Conservation (phyloP, 2,888 invertebrate genomes). For the Tetragonula carbonaria region DNA sequence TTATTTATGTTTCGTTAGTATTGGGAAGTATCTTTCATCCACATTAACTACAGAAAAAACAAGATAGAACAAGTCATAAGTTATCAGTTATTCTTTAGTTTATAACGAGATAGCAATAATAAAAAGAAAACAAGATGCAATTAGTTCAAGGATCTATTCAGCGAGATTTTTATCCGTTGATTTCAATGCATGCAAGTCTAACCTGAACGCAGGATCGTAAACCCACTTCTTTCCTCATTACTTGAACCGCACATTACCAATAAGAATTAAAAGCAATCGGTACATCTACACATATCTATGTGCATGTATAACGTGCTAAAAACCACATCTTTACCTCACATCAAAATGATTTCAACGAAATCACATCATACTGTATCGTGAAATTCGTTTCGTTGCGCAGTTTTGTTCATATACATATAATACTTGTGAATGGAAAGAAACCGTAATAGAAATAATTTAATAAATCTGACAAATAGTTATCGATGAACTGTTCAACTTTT, state of each 20-base stretch:
- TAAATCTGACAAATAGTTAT: background rate
- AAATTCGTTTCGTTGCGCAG: background rate
- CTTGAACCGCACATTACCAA: background rate
- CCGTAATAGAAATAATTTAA: background rate
- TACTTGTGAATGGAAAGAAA: background rate
- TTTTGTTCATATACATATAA: background rate
- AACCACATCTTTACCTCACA: background rate
- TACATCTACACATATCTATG: conserved; percentile 17
- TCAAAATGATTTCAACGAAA: conserved; percentile 23
- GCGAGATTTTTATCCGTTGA: background rate
- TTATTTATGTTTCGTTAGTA: background rate
- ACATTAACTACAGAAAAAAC: background rate
- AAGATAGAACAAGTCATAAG: background rate
- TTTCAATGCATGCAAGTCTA: conserved; percentile 10
- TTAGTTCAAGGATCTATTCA: conserved; percentile 20
- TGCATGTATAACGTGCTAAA: background rate
- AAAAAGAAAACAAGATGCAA: conserved; percentile 10
- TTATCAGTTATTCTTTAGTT: background rate
- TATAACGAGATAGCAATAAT: background rate
- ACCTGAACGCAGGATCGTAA: background rate
- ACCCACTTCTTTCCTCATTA: conserved; percentile 1
- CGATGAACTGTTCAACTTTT: background rate
- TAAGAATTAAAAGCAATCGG: conserved; percentile 18
- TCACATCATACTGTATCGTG: background rate
- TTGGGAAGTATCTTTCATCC: background rate